phyloP scores from a whole-genome alignment of 2,888 invertebrate genomes.

The Erebia palarica region DNA sequence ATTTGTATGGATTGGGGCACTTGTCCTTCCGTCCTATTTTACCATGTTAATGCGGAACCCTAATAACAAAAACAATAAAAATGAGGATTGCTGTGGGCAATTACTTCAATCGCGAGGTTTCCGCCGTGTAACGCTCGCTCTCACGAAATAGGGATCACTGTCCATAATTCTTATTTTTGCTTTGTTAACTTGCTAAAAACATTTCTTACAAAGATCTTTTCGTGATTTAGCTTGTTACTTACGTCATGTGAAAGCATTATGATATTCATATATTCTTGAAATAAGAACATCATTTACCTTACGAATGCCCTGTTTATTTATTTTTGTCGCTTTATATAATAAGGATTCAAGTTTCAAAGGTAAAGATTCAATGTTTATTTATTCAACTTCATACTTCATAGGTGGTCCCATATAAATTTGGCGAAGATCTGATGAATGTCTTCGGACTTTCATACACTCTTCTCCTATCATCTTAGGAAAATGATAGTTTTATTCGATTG shows the following conservation, averaged over 20 bases:
- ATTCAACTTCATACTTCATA: too few relatives aligned
- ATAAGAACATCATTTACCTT: neutral
- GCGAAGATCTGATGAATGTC: too few relatives aligned
- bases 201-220: conserved; percentile 23
- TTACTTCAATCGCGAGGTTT: conserved; percentile 23
- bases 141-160: conserved; percentile 32
- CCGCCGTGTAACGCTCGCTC: conserved; percentile 26
- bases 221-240: conserved; percentile 30
- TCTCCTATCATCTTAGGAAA: too few relatives aligned
- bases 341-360: too few relatives aligned
- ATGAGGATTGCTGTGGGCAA: conserved; percentile 15
- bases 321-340: neutral
- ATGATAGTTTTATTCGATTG: too few relatives aligned
- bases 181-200: conserved; percentile 37
- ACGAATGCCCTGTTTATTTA: neutral
- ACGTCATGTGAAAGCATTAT: conserved; percentile 25
- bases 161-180: conserved; percentile 37
- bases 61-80: neutral
- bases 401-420: too few relatives aligned
- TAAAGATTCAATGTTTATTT: too few relatives aligned
- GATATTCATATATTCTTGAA: conserved; percentile 16
- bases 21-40: too few relatives aligned
- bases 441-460: too few relatives aligned
- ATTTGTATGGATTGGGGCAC: too few relatives aligned
- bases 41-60: too few relatives aligned